Percentiles rank a stretch among this genome's conserved stretches.
phyloP scores from a whole-genome alignment of 2,113 vertebrate genomes.

The Percina caprodes region DNA sequence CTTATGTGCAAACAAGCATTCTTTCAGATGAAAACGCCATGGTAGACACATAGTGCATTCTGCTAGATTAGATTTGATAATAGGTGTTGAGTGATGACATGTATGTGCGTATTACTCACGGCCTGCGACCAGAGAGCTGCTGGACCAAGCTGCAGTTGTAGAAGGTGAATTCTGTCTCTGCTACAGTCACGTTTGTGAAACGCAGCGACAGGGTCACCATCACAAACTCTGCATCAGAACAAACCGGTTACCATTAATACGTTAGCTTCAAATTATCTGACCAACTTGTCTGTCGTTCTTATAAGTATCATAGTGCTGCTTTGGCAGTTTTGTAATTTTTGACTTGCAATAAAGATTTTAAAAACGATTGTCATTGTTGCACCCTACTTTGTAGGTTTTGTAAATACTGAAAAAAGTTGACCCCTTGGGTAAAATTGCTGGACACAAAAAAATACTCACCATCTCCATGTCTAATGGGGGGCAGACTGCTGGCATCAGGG shows the following conservation, averaged over 20 bases:
- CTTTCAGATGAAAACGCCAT: not conserved
- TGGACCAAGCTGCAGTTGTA: constrained; percentile 92
- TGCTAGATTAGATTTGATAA: not conserved
- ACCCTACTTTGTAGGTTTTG: not conserved
- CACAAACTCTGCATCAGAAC: constrained; percentile 86
- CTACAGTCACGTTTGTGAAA: constrained; percentile 89
- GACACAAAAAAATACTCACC: constrained; percentile 80
- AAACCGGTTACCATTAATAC: not conserved
- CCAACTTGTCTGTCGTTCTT: not conserved
- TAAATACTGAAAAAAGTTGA: not conserved
- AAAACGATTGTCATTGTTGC: not conserved
- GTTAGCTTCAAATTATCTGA: not conserved
- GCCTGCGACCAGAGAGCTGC: constrained; percentile 87
- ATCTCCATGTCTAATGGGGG: constrained; percentile 85
- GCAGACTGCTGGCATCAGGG: constrained; percentile 87
- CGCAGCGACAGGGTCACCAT: constrained; percentile 89
- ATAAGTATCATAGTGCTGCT: not conserved
- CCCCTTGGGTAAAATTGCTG: not conserved
- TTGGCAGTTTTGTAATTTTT: not conserved
- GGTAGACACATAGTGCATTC: not conserved
- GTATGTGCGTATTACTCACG: constrained; percentile 84
- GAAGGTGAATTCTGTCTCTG: constrained; percentile 89
- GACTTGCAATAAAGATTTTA: not conserved
- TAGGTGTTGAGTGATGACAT: not conserved
- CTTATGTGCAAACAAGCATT: no score